Base-by-base conservation (phyloP, 2,797 vertebrate genomes). In the Anguilla obscura region DNA sequence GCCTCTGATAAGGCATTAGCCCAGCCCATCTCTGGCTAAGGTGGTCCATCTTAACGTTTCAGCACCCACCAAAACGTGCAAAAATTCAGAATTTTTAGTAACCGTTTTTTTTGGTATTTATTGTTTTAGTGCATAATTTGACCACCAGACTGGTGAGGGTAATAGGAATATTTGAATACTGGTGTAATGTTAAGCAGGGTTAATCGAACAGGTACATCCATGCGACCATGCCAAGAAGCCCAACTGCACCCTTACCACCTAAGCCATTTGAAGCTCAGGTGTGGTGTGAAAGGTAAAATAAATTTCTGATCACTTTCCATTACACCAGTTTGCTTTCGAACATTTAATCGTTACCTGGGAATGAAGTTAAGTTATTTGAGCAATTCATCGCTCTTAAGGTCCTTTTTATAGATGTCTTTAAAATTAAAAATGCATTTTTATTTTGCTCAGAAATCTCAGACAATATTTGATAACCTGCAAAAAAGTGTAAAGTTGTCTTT, bases 311-410 rank as follows among this genome's bases (percentile, higher is more conserved):
- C 7, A 52, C 52, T 9, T 52, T 1, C 54, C 14, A 56, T 16
- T 56, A 3, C 54, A 56, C 12, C 14, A 56, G 5, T 18, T 66
- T 66, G 24, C 63, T 27, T 27, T 92, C 94, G 93, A 74, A 93
- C 84, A 88, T 91, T 94, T 94, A 94, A 85, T 90, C 91, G 87
- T 95, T 94, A 95, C 95, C 94, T 95, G 90, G 93, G 93, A 95
- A 95, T 94, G 94, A 89, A 86, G 83, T 91, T 89, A 87, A 91
- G n/a, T 52, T 60, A 84, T 79, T 45, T 66, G 80, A 84, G 80
- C 52, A 79, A 66, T 87, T 69, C 84, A 69, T 87, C 66, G 36
- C 36, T 36, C n/a, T 30, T 6, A 24, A 10, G 30, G 30, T 9
- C 14, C 40, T 66, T 69, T 63, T 87, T 30, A 66, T n/a, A 52